Evolutionary conservation across 2,797 vertebrate species (phyloP), one percentile per base, ranked within the genome.

Genomic region (Paratrypauchen microcephalus): DNA sequence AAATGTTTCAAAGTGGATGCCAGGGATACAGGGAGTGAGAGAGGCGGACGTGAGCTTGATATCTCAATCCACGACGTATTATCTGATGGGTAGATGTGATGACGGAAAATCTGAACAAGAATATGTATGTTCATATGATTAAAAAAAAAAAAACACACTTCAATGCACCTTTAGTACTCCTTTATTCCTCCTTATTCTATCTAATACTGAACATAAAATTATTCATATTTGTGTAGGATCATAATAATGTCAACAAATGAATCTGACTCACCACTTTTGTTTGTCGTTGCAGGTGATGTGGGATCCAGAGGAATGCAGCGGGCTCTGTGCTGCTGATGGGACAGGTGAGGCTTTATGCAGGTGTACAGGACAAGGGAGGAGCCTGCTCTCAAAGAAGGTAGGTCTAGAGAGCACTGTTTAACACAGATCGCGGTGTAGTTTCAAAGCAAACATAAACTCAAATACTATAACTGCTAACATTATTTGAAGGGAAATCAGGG

Each of bases 271-370:
- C 90, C 84, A 36, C 63, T 18, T 7, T 68, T 73, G 66, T 80
- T 18, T 80, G 73, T 30, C 71, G 67, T n/a, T 63, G 2, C 72
- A 73, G 16, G 64, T 9, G 28, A 30, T 69, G 23, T 65, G 55
- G 5, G 67, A 74, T 81, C 73, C 72, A 73, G 81, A 65, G 63
- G 69, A 81, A 61, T 65, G 66, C 62, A 59, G 70, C 16, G 60
- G 58, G 71, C 71, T 87, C 26, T 83, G 86, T 80, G 79, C 65
- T 77, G 74, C 74, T 75, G 75, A 78, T 77, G 78, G 76, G 68
- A 68, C 86, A 90, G 89, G 87, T 91, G 84, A 59, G 71, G 32
- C 87, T 92, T 82, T 90, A 91, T 84, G 12, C 80, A 86, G 84
- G 86, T 90, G 83, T 75, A 69, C 65, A 75, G 67, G 70, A 64